phyloP scores from a whole-genome alignment of 2,113 vertebrate genomes.

The Leptocoma aspasia region DNA sequence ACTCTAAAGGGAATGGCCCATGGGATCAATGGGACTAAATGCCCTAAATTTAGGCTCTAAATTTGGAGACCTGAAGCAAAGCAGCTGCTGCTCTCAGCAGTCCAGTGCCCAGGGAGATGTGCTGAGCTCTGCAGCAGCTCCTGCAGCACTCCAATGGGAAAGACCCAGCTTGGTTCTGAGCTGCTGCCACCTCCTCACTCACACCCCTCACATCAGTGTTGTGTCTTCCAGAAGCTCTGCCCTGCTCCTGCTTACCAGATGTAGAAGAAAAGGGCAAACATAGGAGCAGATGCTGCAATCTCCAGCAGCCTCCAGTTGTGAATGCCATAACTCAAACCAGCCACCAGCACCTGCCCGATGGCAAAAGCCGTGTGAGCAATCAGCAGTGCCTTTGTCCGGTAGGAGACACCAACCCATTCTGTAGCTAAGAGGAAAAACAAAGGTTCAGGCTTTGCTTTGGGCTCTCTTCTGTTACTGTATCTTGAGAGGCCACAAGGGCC shows the following conservation, averaged over 20 bases:
- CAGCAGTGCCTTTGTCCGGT: conserved; percentile 70
- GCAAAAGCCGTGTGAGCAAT: conserved; percentile 63
- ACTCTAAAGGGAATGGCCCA: too few species aligned
- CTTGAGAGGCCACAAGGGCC: neutral
- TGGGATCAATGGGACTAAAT: neutral
- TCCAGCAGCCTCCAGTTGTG: conserved; percentile 85
- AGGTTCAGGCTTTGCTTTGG: neutral
- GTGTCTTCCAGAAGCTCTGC: neutral
- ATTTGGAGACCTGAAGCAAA: neutral
- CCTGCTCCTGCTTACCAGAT: conserved; percentile 68
- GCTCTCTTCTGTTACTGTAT: accelerated
- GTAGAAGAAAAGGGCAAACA: conserved; percentile 70
- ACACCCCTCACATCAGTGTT: neutral
- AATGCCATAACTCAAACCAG: conserved; percentile 79
- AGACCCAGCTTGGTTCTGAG: neutral
- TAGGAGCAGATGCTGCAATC: conserved; percentile 72
- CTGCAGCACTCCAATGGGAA: neutral
- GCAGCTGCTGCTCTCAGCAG: neutral
- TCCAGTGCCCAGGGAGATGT: neutral
- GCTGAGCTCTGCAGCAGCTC: neutral
- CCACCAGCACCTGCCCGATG: conserved; percentile 71
- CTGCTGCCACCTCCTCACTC: neutral
- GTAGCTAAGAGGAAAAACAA: conserved; percentile 57
- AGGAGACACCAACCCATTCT: conserved; percentile 82
- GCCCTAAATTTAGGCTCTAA: neutral